Conservation (phyloP, 2,113 vertebrate species). For the Campylorhamphus procurvoides region DNA sequence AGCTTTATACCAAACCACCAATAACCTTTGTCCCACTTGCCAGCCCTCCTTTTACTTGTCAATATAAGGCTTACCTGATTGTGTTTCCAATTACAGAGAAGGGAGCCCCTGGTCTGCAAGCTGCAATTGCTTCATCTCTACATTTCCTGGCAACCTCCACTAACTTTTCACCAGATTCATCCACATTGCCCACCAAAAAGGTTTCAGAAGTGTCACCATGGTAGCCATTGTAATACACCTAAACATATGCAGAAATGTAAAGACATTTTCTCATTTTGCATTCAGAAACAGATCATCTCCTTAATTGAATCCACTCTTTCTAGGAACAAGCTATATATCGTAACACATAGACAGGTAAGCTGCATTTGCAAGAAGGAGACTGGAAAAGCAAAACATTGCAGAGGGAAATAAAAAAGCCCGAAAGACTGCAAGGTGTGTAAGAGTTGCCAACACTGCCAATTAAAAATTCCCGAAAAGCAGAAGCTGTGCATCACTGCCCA, state of each 20-base stretch:
- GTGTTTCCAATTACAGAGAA: slow-evolving; percentile 96
- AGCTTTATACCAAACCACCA: slow-evolving; percentile 83
- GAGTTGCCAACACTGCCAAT: neutral
- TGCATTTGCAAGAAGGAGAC: neutral
- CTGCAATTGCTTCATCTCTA: slow-evolving; percentile 92
- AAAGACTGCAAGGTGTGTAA: neutral
- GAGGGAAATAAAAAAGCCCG: neutral
- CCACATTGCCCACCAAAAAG: slow-evolving; percentile 90
- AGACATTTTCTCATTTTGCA: slow-evolving; percentile 50
- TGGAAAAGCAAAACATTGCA: neutral
- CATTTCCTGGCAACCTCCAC: slow-evolving; percentile 87
- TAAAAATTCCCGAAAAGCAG: neutral
- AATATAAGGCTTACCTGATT: slow-evolving; percentile 88
- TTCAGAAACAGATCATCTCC: neutral
- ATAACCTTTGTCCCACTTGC: slow-evolving; percentile 88
- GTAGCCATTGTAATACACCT: slow-evolving; percentile 96
- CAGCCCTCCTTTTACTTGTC: slow-evolving; percentile 83
- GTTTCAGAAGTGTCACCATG: slow-evolving; percentile 98
- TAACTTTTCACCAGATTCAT: slow-evolving; percentile 85
- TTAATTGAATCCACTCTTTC: slow-evolving; percentile 18
- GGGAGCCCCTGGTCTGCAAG: slow-evolving; percentile 86
- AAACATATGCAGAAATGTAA: slow-evolving; percentile 69
- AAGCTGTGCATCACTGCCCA: neutral
- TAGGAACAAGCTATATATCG: neutral
- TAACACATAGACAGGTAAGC: neutral